Base-by-base conservation (phyloP, 2,113 vertebrate genomes). In the Hirundichthys speculiger region DNA sequence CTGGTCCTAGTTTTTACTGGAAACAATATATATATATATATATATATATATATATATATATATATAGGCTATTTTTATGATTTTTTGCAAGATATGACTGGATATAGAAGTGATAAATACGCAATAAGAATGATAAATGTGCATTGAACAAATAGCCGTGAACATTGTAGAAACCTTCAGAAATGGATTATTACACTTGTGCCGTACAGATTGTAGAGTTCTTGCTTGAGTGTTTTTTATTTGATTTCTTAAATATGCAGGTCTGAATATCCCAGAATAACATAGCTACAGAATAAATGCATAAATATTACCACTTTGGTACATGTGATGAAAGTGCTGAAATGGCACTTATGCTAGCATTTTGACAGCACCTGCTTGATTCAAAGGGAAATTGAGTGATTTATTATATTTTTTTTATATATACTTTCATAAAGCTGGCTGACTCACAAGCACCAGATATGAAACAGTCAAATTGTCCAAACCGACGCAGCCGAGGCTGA, bases 381-480 rank as follows among this genome's bases (percentile, higher is more conserved):
- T 56, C 2, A n/a, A 62, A 13, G 1, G 0, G 3, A n/a, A 34
- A 15, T 40, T 2, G 19, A 48, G 50, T 57, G 22, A 50, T 60
- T 53, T 21, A n/a, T 34, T 34, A 9, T 34, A 27, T 27, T 27
- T 45, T 11, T 55, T 42, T 74, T 39, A 13, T 8, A 47, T 20
- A 22, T 25, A 20, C 56, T 63, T 51, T 42, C 39, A 73, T 57
- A 49, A 58, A 70, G 30, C 15, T 63, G 58, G 3, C 25, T 16
- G 14, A 59, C 52, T 64, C 5, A 47, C 12, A 45, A 21, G 22
- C 40, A 16, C 9, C 11, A 34, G 2, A 45, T 42, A 14, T 14
- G 22, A 64, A 49, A 69, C 38, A 40, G 25, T 49, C 15, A 27
- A 49, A 30, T 15, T 7, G 7, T 34, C 22, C 19, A 47, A 49